Evolutionary conservation across 1,140 invertebrate genomes (phyloP).

Genomic region (Liolophura sinensis): DNA sequence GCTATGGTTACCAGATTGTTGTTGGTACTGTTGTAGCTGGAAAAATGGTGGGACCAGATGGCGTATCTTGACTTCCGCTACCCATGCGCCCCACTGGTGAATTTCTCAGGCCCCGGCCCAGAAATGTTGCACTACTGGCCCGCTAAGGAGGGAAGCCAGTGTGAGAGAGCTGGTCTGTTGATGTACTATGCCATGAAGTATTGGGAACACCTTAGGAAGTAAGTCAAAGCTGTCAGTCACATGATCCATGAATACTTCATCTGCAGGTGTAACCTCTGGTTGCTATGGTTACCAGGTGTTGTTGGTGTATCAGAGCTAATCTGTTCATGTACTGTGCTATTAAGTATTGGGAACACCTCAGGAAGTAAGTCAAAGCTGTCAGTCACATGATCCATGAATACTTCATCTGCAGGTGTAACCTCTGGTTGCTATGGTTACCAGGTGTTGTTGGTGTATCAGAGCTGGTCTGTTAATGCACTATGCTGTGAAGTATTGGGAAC

Average conservation of each 20-base stretch:
- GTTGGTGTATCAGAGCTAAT: conserved; percentile 50
- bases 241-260: too few relatives aligned
- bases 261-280: too few relatives aligned
- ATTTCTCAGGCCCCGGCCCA: conserved; percentile 54
- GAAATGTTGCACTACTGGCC: conserved; percentile 47
- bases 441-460: conserved; percentile 45
- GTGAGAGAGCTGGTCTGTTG: conserved; percentile 45
- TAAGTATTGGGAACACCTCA: conserved; percentile 49
- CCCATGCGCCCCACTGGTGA: conserved; percentile 52
- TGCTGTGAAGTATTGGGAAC: conserved; percentile 53
- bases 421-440: conserved; percentile 38
- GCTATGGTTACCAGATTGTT: too few relatives aligned
- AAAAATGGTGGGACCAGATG: conserved; percentile 58
- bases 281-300: too few relatives aligned
- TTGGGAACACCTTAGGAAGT: conserved; percentile 55
- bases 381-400: too few relatives aligned
- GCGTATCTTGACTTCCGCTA: conserved; percentile 52
- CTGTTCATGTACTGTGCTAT: too few relatives aligned
- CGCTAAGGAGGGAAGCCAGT: conserved; percentile 38
- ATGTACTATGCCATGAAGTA: conserved; percentile 44
- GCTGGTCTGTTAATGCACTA: conserved; percentile 44
- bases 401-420: conserved; percentile 54
- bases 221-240: conserved; percentile 15
- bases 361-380: too few relatives aligned
- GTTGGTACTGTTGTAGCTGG: conserved; percentile 48